phyloP scores from a whole-genome alignment of 1,140 invertebrate genomes.

The Linepithema humile region DNA sequence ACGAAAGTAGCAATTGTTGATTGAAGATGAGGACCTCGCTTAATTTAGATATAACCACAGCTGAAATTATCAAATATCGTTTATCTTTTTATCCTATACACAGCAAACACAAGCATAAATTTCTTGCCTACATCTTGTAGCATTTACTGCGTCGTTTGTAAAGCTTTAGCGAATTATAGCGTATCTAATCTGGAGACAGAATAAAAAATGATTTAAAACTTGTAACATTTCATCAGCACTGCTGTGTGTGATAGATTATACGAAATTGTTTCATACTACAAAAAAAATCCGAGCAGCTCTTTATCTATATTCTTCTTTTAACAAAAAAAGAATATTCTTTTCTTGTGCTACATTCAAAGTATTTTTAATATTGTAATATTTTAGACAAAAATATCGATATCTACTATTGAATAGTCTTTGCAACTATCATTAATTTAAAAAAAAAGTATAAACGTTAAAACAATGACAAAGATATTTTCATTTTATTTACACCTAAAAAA shows the following conservation, averaged over 20 bases:
- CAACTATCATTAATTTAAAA: too few relatives aligned
- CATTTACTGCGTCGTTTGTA: background rate
- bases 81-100: conserved; percentile 1
- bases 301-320: too few relatives aligned
- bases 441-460: too few relatives aligned
- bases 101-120: conserved; percentile 13
- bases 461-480: too few relatives aligned
- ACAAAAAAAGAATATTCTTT: too few relatives aligned
- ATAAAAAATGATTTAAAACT: background rate
- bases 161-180: background rate
- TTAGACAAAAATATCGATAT: too few relatives aligned
- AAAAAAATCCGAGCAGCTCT: too few relatives aligned
- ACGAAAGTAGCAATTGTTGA: background rate
- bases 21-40: background rate
- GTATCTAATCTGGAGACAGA: conserved; percentile 18
- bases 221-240: background rate
- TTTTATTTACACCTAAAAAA: background rate
- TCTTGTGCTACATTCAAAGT: too few relatives aligned
- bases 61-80: conserved; percentile 11
- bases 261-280: background rate
- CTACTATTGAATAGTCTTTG: too few relatives aligned
- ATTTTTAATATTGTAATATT: too few relatives aligned
- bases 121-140: background rate
- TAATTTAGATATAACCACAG: background rate
- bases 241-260: background rate